Conservation (phyloP, 2,888 invertebrate species). For the Automeris io region DNA sequence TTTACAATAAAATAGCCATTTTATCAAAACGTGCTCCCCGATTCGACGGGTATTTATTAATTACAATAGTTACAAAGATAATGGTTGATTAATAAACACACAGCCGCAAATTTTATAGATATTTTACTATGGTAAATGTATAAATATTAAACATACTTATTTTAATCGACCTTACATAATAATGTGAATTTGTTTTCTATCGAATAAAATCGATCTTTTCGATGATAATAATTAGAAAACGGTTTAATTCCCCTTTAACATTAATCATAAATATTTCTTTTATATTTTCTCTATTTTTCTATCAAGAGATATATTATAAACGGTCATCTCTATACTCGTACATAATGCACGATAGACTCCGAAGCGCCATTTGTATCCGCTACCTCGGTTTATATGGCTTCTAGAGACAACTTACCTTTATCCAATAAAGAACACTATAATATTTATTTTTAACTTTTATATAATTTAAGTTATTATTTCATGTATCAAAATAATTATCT, state of each 20-base stretch:
- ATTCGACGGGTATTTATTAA: constrained; percentile 16
- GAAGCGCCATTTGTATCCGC: too few relatives aligned
- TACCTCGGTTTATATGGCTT: too few relatives aligned
- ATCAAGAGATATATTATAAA: too few relatives aligned
- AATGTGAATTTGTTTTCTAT: neutral
- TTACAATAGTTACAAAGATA: constrained; percentile 20
- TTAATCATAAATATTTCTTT: neutral
- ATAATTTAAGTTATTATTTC: too few relatives aligned
- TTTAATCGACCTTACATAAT: neutral
- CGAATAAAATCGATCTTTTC: neutral
- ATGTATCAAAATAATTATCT: too few relatives aligned
- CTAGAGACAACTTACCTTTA: too few relatives aligned
- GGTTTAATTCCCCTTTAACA: neutral
- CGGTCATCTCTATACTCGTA: too few relatives aligned
- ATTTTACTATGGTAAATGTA: constrained; percentile 1
- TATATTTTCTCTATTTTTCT: constrained; percentile 1
- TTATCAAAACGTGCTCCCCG: constrained; percentile 15
- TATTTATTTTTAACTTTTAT: too few relatives aligned
- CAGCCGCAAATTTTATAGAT: constrained; percentile 46
- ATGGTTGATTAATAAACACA: constrained; percentile 53
- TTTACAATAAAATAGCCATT: too few relatives aligned
- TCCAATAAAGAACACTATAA: too few relatives aligned
- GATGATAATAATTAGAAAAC: too few relatives aligned
- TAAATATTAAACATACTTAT: neutral
- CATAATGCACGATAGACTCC: too few relatives aligned